Evolutionary conservation across 2,888 invertebrate species (phyloP).

Genomic region (Bimastos eiseni): DNA sequence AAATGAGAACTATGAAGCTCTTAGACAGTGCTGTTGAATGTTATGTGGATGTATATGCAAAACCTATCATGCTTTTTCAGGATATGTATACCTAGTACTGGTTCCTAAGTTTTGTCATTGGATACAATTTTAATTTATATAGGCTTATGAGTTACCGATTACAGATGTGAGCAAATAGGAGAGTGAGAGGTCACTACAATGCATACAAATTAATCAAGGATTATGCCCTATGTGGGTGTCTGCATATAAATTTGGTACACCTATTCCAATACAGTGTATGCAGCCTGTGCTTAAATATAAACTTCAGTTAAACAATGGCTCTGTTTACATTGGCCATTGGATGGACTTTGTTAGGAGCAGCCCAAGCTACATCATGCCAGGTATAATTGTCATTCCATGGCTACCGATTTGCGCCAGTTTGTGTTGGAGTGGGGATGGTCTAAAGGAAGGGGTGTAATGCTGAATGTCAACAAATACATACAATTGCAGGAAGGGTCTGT

Average conservation of each 20-base stretch:
- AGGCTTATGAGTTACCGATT: not conserved
- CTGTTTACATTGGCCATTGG: not conserved
- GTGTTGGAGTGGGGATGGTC: not conserved
- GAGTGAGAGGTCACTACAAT: not conserved
- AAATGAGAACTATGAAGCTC: too few relatives aligned
- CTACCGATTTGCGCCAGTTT: not conserved
- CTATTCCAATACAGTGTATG: too few relatives aligned
- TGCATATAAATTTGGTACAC: too few relatives aligned
- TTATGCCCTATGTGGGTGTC: not conserved
- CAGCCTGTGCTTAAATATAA: not conserved
- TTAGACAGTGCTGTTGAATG: too few relatives aligned
- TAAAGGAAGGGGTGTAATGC: not conserved
- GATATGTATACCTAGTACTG: too few relatives aligned
- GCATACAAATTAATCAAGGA: not conserved
- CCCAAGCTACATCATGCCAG: not conserved
- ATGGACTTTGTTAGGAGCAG: not conserved
- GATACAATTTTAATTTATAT: too few relatives aligned
- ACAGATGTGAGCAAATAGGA: not conserved
- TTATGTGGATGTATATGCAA: too few relatives aligned
- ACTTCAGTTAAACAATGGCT: not conserved
- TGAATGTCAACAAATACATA: not conserved
- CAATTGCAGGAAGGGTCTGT: too few relatives aligned
- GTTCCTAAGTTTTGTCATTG: too few relatives aligned
- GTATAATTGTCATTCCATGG: not conserved
- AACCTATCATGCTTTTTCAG: too few relatives aligned